Conservation (phyloP, 1,140 invertebrate genomes). For the Plodia interpunctella region DNA sequence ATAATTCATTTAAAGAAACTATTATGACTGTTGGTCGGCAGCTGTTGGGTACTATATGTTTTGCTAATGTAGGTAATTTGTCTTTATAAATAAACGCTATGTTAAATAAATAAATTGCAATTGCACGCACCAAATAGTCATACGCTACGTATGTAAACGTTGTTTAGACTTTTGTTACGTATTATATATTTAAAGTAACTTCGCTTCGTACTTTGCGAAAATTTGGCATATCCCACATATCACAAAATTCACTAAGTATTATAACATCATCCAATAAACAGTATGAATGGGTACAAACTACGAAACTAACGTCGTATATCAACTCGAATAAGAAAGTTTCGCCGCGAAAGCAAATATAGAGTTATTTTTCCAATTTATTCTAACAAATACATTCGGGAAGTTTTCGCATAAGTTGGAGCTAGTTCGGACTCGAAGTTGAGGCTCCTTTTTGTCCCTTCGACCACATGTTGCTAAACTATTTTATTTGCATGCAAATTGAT, state of each 20-base stretch:
- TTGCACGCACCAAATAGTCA: no score
- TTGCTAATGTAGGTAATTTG: no score
- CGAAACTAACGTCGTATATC: slow-evolving; percentile 37
- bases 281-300: slow-evolving; percentile 22
- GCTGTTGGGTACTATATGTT: no score
- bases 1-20: no score
- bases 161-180: no score
- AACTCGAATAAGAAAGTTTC: slow-evolving; percentile 23
- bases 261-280: slow-evolving; percentile 18
- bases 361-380: slow-evolving; percentile 48
- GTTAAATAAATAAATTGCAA: not conserved
- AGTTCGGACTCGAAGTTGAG: slow-evolving; percentile 23
- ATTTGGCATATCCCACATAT: not conserved
- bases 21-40: no score
- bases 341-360: slow-evolving; percentile 14
- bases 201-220: not conserved
- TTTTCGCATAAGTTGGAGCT: slow-evolving; percentile 49
- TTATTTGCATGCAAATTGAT: slow-evolving; percentile 46
- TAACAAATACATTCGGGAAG: slow-evolving; percentile 39
- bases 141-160: no score
- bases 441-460: slow-evolving; percentile 20
- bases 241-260: not conserved
- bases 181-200: no score
- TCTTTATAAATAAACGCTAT: not conserved
- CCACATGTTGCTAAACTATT: slow-evolving; percentile 36